Conservation (phyloP, 2,113 vertebrate species). For the Panthera uncia region DNA sequence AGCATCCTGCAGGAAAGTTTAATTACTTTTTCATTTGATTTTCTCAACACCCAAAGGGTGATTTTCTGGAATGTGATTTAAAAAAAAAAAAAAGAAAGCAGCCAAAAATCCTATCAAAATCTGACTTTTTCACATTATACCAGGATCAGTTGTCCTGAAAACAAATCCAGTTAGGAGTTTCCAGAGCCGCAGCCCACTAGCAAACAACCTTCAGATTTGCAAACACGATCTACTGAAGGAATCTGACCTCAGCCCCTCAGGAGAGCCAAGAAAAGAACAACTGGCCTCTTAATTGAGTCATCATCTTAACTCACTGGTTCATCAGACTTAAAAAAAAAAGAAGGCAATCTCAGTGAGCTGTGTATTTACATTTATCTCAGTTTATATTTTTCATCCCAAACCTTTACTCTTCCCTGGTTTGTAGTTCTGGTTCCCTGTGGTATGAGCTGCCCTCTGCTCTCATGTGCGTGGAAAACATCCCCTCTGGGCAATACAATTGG, state of each 20-base stretch:
- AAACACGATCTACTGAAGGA: conserved; percentile 28
- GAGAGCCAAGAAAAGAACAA: background rate
- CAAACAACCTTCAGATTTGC: conserved; percentile 24
- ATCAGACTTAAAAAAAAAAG: conserved; percentile 1
- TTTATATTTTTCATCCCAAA: conserved; percentile 31
- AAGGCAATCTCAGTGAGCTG: conserved; percentile 26
- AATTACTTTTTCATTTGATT: conserved; percentile 60
- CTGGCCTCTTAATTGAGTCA: background rate
- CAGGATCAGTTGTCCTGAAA: conserved; percentile 37
- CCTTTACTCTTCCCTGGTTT: background rate
- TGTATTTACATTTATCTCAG: conserved; percentile 8
- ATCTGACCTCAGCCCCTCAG: background rate
- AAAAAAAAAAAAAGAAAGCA: conserved; percentile 8
- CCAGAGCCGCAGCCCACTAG: background rate
- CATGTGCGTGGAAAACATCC: background rate
- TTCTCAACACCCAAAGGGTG: background rate
- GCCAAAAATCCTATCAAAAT: conserved; percentile 55
- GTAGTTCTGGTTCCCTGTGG: background rate
- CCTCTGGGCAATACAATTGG: background rate
- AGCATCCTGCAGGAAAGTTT: background rate
- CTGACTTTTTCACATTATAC: conserved; percentile 45
- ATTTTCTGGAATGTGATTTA: background rate
- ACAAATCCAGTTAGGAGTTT: background rate
- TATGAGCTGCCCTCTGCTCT: background rate
- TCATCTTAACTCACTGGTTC: background rate